Conservation (phyloP, 1,140 invertebrate genomes). For the Musca vetustissima region DNA sequence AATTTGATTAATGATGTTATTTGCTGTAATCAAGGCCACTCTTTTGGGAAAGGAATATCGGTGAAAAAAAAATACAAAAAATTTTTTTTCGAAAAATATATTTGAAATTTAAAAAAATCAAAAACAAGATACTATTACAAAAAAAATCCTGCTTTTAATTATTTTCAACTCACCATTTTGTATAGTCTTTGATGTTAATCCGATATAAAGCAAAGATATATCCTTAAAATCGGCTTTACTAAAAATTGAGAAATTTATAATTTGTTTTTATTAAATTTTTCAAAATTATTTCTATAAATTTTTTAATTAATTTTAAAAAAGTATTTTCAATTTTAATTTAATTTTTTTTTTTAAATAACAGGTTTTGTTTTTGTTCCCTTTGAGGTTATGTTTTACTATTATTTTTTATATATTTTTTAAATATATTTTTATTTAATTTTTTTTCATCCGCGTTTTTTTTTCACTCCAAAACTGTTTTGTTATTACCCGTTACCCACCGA, state of each 20-base stretch:
- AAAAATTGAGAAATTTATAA: background rate
- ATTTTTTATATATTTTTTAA: too few relatives aligned
- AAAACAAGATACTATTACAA: too few relatives aligned
- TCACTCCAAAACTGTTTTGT: background rate
- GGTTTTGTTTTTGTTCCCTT: background rate
- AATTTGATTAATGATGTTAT: conserved; percentile 16
- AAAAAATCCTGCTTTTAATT: too few relatives aligned
- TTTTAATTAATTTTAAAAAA: conserved; percentile 2
- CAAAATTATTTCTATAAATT: too few relatives aligned
- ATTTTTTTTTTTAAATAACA: conserved; percentile 4
- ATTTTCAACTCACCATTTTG: conserved; percentile 8
- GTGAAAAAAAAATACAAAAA: too few relatives aligned
- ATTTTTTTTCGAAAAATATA: too few relatives aligned
- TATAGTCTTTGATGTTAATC: background rate
- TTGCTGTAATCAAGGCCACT: conserved; percentile 6
- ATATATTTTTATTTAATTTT: conserved; percentile 12
- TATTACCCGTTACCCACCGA: too few relatives aligned
- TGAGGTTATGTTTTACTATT: too few relatives aligned
- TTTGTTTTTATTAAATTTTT: too few relatives aligned
- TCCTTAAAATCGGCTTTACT: background rate
- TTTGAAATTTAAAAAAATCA: too few relatives aligned
- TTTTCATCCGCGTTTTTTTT: background rate
- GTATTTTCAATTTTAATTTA: background rate
- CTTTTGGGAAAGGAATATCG: background rate
- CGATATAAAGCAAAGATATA: background rate